Base-by-base conservation (phyloP, 1,140 invertebrate genomes). In the Drosophila tsacasi region DNA sequence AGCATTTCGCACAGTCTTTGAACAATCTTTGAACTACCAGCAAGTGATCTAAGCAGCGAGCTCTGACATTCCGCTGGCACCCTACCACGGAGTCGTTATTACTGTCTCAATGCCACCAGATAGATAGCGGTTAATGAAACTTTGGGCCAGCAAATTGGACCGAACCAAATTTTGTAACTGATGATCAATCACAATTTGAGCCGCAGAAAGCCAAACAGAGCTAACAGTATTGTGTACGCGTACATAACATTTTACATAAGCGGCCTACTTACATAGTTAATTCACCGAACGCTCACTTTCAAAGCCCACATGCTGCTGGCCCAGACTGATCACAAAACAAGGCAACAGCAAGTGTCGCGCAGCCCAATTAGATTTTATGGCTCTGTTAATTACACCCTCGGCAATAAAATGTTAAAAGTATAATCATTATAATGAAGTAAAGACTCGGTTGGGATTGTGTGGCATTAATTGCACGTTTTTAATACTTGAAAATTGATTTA, bases 51-150 rank as follows among this genome's bases (percentile, higher is more conserved):
- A 47, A 64, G 39, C 39, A 27, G 6, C 46, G 13, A 30, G 49
- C 61, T 54, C 50, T 46, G 30, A 19, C 46, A 40, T 68, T 44
- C 25, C 27, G 23, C 46, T 40, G 46, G 25, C 54, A 61, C 69
- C 69, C 69, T 73, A 72, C 68, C 30, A 40, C n/a, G 49, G 39
- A 19, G 35, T 58, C 21, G 35, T 59, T 73, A 73, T 59, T 21
- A 21, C 40, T 47, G 37, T 44, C 44, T 73, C 71, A 74, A 74
- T 74, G 71, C 71, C 68, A 73, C n/a, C n/a, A n/a, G n/a, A n/a
- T n/a, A 50, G 37, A 17, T 49, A 59, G 67, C 44, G 67, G 67
- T 50, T 67, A 67, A 54, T 68, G 39, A 54, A 21, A 46, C 67
- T 46, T 19, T 42, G n/a, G 21, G 30, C 39, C 40, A 66, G 13